Base-by-base conservation (phyloP, 2,888 invertebrate species). In the Monopis laevigella region DNA sequence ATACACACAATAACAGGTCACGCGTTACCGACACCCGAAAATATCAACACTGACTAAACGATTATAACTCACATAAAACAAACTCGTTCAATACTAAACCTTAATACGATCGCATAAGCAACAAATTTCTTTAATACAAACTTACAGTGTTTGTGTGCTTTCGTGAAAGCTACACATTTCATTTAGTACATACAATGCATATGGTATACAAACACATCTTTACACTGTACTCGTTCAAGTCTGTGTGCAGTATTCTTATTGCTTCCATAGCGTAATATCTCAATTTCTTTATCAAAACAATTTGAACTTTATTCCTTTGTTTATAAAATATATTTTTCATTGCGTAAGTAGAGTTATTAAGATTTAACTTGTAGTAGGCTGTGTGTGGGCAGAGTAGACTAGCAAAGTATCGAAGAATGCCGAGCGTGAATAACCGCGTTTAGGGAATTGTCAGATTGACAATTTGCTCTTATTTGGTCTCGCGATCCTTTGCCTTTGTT, bases 1-100 rank as follows among this genome's bases (percentile, higher is more conserved):
- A 78, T 77, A 75, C 75, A 78, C 74, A 78, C 77, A 78, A 74
- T 74, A 77, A 78, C 78, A 74, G 75, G 75, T 75, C 78, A 74
- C 68, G 69, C 75, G 66, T 72, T 73, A 68, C 75, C 66, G 62
- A 70, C 73, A 70, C 68, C 67, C 60, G 56, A 59, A 50, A 53
- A 55, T 29, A 14, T 17, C n/a, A 18, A n/a, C 18, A 40, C 13
- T 28, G 11, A 57, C 51, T 49, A 54, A 63, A 65, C 58, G 57
- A 58, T 53, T 45, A 43, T 46, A 56, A 52, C 51, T 46, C 39
- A 48, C 53, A 41, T 43, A n/a, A 2, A 10, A 5, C 8, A 1
- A 14, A 10, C 32, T 7, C 4, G 28, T 5, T n/a, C 26, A 1
- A 61, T 59, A 56, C 39, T 19, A 11, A 40, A 49, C 53, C 44